Base-by-base conservation (phyloP, 2,113 vertebrate genomes). In the Xenus cinereus region DNA sequence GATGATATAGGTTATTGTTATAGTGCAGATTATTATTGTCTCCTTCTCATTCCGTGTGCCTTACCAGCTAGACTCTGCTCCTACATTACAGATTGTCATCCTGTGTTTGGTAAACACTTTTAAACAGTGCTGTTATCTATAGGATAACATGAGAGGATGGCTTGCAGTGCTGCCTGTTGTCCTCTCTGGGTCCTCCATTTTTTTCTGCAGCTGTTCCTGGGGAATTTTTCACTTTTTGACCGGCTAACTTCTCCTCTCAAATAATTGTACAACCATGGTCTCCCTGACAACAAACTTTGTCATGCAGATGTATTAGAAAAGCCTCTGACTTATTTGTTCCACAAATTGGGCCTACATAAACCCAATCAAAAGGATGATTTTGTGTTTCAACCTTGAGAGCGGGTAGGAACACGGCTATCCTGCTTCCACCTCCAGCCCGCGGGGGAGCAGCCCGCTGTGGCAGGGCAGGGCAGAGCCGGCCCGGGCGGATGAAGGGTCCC, bases 351-450 rank as follows among this genome's bases (percentile, higher is more conserved):
- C 32, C 51, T 12, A 53, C 6, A 13, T 4, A 41, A 63, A 59
- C 12, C 32, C 43, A 35, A 76, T 33, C 3, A 2, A 22, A 27
- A 37, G 14, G 3, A 4, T 20, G 4, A 22, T 57, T 71, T 57
- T 32, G 45, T 12, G 4, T 77, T 51, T 71, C 81, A 45, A 9
- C 43, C 24, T 14, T 6, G 14, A 35, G 32, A 11, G 27, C 4
- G n/a, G 37, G 21, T 16, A 21, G 1, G 8, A 74, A 23, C 19
- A 2, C 4, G 8, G 54, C 28, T 12, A 4, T 4, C 48, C 3
- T 0, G 1, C 78, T 51, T 46, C 62, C 56, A 6, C 43, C 15
- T 53, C 53, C 7, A 13, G 2, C 7, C 53, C 7, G 37, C 53
- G 12, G 46, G 24, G n/a, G 11, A 2, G 14, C 45, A 24, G 48